Base-by-base conservation (phyloP, 2,797 vertebrate species). In the Eupleurogrammus muticus region DNA sequence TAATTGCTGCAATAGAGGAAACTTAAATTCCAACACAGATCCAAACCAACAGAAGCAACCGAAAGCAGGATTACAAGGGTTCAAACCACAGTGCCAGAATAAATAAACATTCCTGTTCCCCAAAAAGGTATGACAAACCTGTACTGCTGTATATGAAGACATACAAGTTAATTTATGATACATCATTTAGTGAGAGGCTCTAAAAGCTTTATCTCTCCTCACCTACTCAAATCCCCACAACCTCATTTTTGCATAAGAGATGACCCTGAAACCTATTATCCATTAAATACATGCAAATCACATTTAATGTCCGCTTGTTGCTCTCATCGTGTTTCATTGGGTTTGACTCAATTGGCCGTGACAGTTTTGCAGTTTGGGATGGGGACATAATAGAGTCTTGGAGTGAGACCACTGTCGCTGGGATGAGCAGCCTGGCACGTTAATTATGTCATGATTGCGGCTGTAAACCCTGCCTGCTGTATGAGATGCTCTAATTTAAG, bases 381-480 rank as follows among this genome's bases (percentile, higher is more conserved):
- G 24, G 60, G 19, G 44, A 46, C 62, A 73, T 73, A 86, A 88
- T 85, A 79, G 85, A 83, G 71, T 82, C 68, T 75, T 40, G 58
- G 78, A 78, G 35, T 56, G 66, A 75, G 69, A 66, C 61, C 70
- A 83, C 66, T 56, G 34, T 72, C 66, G 21, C 75, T 53, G 69
- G 57, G 69, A 85, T 69, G 68, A 86, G 81, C 70, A 69, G 58
- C 53, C 65, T 21, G 61, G 53, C 46, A 23, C 14, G 36, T 79
- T 87, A 63, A 83, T 88, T 82, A 77, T 86, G 69, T 80, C 62
- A 80, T 78, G 71, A 85, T 82, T 85, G 65, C 51, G 11, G 57
- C 80, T 63, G 40, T 69, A 73, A 80, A 70, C 73, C 54, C 60
- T 51, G 66, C 52, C 81, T 62, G 72, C 79, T 70, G 35, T 64